Conservation (phyloP, 1,140 invertebrate genomes). For the Theocolax elegans region DNA sequence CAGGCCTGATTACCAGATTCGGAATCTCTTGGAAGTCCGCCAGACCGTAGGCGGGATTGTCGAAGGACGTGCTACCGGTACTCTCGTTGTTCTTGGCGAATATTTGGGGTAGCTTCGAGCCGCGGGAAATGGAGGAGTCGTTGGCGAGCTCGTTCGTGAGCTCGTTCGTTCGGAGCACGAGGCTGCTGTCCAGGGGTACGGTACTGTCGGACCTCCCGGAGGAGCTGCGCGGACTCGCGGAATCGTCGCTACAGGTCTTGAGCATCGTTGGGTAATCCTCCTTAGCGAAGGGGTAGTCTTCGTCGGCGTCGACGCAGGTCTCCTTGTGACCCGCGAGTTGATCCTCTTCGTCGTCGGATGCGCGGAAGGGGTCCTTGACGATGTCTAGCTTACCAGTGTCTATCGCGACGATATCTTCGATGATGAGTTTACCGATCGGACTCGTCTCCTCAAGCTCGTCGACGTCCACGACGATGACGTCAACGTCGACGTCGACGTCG, state of each 20-base stretch:
- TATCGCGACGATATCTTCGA: conserved; percentile 8
- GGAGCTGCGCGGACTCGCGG: conserved; percentile 63
- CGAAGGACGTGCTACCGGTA: conserved; percentile 60
- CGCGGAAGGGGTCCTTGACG: conserved; percentile 48
- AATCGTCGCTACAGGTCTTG: conserved; percentile 65
- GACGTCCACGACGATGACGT: conserved; percentile 19
- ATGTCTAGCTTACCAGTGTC: conserved; percentile 31
- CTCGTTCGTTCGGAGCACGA: conserved; percentile 45
- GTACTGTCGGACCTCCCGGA: conserved; percentile 64
- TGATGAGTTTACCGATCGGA: conserved; percentile 5
- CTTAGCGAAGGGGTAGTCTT: conserved; percentile 65
- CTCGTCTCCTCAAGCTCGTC: conserved; percentile 18
- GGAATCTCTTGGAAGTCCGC: conserved; percentile 57
- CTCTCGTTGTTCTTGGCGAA: conserved; percentile 18
- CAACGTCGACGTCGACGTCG: conserved; percentile 27
- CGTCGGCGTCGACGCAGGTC: conserved; percentile 60
- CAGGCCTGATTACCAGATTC: conserved; percentile 54
- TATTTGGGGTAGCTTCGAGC: conserved; percentile 9
- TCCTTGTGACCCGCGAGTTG: conserved; percentile 51
- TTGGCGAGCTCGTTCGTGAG: conserved; percentile 6
- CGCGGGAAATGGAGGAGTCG: not conserved
- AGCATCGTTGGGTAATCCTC: conserved; percentile 66
- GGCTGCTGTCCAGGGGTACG: conserved; percentile 57
- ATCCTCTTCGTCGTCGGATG: conserved; percentile 39
- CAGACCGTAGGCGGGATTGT: conserved; percentile 63